Evolutionary conservation across 2,797 vertebrate species (phyloP), one percentile per base, ranked within the genome.

Genomic region (Apogon talboti): DNA sequence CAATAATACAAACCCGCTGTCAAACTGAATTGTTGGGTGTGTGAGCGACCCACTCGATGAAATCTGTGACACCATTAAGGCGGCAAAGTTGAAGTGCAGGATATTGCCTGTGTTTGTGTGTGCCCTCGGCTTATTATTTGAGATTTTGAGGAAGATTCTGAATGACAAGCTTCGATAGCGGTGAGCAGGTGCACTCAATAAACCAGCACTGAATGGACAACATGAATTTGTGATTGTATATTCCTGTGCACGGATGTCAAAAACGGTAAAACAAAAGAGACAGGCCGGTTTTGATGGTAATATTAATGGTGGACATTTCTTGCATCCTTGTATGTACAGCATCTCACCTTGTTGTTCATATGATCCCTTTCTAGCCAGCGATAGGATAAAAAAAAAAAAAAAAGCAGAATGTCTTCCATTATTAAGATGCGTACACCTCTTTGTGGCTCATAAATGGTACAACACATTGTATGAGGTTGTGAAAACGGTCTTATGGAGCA

Each of bases 1-100:
- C 81, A 74, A 78, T 84, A 85, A 86, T 84, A 84, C 87, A 87
- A 87, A 81, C 59, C 63, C 56, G 67, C 72, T 82, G 82, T 86
- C 89, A 88, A 69, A 71, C 56, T 55, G 42, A 58, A 86, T 89
- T 37, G 57, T 56, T 63, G 14, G 16, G 21, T 19, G 51, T 58
- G 57, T 54, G 79, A 37, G 70, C 7, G 6, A 60, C 47, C 65
- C 16, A 16, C 66, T 59, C 38, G 6, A 46, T 77, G 64, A 59
- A 47, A 61, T 47, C 59, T 66, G 65, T 77, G 74, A 85, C 85
- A 78, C 60, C 59, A 35, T 73, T 53, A 68, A 77, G 59, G 71
- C 70, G 73, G 74, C 15, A 24, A 30, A 35, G 53, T 35, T 77
- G 55, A 71, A 68, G 75, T 28, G 52, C 40, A 8, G 62, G 70